Percentiles rank a stretch among this genome's conserved stretches.
phyloP scores from a whole-genome alignment of 1,140 invertebrate species.

The Capitella teleta region DNA sequence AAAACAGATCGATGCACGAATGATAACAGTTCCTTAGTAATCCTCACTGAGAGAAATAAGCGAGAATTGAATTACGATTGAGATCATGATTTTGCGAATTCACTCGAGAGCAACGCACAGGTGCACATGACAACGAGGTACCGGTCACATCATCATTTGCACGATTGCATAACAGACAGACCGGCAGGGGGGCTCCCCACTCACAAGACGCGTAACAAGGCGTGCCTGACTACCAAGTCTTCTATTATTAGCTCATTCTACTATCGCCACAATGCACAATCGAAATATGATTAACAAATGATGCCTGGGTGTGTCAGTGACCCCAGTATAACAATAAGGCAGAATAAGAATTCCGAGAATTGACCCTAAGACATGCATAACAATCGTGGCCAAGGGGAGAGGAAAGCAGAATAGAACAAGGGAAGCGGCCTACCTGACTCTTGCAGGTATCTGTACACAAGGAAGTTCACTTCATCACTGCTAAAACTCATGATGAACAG shows the following conservation, averaged over 20 bases:
- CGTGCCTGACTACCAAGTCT: too few relatives aligned
- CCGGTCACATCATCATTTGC: too few relatives aligned
- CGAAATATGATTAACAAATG: not conserved
- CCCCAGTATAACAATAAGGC: not conserved
- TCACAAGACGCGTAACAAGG: too few relatives aligned
- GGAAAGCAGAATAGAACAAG: not conserved
- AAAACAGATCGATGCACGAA: too few relatives aligned
- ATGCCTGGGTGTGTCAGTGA: not conserved
- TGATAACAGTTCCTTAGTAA: too few relatives aligned
- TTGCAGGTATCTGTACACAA: constrained; percentile 96
- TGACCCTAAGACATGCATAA: not conserved
- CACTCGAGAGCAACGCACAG: too few relatives aligned
- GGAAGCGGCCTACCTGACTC: constrained; percentile 72
- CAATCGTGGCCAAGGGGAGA: not conserved
- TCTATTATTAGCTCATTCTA: not conserved
- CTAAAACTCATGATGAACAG: constrained; percentile 78
- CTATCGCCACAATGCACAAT: not conserved
- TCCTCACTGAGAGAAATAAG: too few relatives aligned
- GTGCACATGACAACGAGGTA: too few relatives aligned
- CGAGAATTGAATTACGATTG: too few relatives aligned
- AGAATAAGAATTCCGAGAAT: not conserved
- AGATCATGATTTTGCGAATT: too few relatives aligned
- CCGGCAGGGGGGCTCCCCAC: too few relatives aligned
- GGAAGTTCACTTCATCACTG: constrained; percentile 98
- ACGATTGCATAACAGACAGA: too few relatives aligned